phyloP scores from a whole-genome alignment of 2,888 invertebrate species.

The Lasioglossum calceatum region DNA sequence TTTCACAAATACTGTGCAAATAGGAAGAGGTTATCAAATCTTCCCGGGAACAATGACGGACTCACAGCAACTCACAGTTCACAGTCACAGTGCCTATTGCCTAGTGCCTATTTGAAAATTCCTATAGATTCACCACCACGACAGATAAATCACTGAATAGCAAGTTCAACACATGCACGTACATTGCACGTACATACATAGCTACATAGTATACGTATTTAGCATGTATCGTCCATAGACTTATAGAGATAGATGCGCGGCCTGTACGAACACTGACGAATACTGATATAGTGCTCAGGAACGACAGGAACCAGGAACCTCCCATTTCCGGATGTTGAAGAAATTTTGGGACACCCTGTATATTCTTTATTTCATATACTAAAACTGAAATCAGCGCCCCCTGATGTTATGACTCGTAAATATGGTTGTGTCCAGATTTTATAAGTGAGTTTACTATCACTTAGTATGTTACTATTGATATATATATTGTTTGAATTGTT shows the following conservation, averaged over 20 bases:
- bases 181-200: background rate
- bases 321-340: no score
- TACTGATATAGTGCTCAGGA: no score
- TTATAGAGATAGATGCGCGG: no score
- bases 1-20: conserved; percentile 45
- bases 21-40: conserved; percentile 70
- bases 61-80: background rate
- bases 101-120: conserved; percentile 5
- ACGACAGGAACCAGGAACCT: no score
- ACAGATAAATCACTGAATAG: background rate
- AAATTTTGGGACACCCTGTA: no score
- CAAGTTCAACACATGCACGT: background rate
- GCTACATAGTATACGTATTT: background rate
- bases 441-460: background rate
- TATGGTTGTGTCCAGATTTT: background rate
- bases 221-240: background rate
- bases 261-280: no score
- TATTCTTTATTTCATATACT: no score
- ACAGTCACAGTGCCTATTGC: no score
- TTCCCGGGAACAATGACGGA: conserved; percentile 65
- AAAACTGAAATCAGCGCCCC: background rate
- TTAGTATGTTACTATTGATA: background rate
- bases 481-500: background rate
- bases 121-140: background rate
- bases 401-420: background rate